Evolutionary conservation across 2,113 vertebrate species (phyloP).

Genomic region (Pandion haliaetus): DNA sequence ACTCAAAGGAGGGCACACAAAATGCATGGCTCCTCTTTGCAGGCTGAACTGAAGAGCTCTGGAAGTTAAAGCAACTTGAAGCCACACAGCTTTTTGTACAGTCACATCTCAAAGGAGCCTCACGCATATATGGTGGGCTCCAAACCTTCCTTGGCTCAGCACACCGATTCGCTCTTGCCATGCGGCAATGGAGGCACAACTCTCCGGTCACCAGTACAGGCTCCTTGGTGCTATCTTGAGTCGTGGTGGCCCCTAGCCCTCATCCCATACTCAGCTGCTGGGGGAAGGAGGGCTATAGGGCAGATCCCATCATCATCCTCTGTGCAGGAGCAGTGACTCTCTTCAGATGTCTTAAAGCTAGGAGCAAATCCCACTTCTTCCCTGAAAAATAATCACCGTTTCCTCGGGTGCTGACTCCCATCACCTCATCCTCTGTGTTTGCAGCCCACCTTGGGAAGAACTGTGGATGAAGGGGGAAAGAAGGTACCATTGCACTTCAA

Average conservation of each 20-base stretch:
- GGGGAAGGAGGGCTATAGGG: not conserved
- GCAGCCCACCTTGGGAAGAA: not conserved
- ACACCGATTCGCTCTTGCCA: accelerated
- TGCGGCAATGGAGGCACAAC: accelerated
- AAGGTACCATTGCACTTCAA: accelerated
- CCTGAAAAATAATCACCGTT: not conserved
- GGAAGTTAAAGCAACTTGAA: not conserved
- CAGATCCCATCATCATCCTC: not conserved
- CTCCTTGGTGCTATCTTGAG: accelerated
- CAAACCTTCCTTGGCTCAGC: not conserved
- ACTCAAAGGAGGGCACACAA: not conserved
- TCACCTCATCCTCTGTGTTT: not conserved
- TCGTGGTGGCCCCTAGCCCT: not conserved
- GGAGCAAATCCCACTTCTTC: not conserved
- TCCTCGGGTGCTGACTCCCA: not conserved
- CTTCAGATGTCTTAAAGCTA: not conserved
- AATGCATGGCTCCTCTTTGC: not conserved
- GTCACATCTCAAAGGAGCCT: not conserved
- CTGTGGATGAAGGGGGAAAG: accelerated
- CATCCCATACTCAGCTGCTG: not conserved
- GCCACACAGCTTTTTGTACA: not conserved
- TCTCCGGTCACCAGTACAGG: not conserved
- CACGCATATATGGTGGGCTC: accelerated
- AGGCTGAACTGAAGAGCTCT: not conserved
- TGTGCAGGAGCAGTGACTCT: not conserved